phyloP scores from a whole-genome alignment of 2,113 vertebrate genomes.

The Salvelinus fontinalis region DNA sequence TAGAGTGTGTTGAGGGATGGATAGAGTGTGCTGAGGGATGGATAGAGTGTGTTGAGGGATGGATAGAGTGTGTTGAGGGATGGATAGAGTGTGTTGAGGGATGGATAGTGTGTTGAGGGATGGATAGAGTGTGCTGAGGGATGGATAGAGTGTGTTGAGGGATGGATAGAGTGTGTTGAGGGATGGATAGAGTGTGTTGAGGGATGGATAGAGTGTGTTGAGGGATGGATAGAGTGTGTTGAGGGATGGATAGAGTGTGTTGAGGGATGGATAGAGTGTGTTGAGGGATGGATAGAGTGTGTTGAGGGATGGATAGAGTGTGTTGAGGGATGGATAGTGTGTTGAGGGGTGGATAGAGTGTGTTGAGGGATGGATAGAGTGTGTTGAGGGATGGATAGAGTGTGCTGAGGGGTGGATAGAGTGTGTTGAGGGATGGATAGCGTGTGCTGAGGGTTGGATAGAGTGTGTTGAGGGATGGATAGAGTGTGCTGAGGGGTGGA shows the following conservation, averaged over 20 bases:
- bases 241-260: constrained; percentile 10
- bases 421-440: constrained; percentile 11
- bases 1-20: constrained; percentile 9
- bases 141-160: constrained; percentile 10
- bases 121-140: constrained; percentile 9
- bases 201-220: constrained; percentile 9
- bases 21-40: constrained; percentile 10
- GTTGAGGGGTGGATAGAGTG: constrained; percentile 8
- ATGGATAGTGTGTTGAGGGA: not conserved
- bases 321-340: not conserved
- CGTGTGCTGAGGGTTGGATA: constrained; percentile 2
- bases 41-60: constrained; percentile 10
- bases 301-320: constrained; percentile 10
- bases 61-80: constrained; percentile 9
- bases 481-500: constrained; percentile 7
- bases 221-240: constrained; percentile 12
- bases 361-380: constrained; percentile 9
- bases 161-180: constrained; percentile 9
- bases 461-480: constrained; percentile 9
- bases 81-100: not conserved
- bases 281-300: constrained; percentile 10
- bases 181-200: constrained; percentile 9
- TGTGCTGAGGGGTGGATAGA: constrained; percentile 9
- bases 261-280: constrained; percentile 8
- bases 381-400: constrained; percentile 9